Percentiles rank a stretch among this genome's conserved stretches.
Evolutionary conservation across 2,888 invertebrate genomes (phyloP).

Genomic region (Anthophora plumipes): DNA sequence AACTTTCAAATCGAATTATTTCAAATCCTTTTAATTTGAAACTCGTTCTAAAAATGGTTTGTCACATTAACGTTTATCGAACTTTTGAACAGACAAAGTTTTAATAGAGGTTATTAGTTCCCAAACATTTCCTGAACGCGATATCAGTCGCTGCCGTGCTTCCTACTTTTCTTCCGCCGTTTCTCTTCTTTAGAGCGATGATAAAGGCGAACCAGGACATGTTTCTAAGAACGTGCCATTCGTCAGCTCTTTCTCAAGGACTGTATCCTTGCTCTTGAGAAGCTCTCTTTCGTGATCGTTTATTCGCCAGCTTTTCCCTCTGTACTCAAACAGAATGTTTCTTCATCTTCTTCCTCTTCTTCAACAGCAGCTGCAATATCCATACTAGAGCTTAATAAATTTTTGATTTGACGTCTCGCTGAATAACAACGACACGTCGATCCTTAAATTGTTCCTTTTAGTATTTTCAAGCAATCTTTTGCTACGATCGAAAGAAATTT

Average conservation of each 20-base stretch:
- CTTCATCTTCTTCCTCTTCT: too few species aligned
- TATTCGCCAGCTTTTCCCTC: neutral
- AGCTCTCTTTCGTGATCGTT: neutral
- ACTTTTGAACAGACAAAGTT: neutral
- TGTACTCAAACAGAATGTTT: neutral
- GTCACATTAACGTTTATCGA: neutral
- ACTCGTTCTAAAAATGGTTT: neutral
- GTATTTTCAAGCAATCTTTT: too few species aligned
- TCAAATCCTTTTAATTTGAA: too few species aligned
- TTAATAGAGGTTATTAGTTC: neutral
- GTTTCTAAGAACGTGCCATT: neutral
- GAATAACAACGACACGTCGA: neutral
- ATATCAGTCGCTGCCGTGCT: neutral
- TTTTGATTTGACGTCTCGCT: conserved; percentile 1
- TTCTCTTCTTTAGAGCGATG: neutral
- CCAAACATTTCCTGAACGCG: neutral
- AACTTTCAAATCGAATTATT: too few species aligned
- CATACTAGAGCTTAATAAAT: conserved; percentile 14
- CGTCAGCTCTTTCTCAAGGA: neutral
- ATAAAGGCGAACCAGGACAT: neutral
- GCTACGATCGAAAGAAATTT: too few species aligned
- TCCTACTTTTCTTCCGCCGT: neutral
- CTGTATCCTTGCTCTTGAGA: neutral
- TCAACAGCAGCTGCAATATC: neutral
- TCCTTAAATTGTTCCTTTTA: too few species aligned